Evolutionary conservation across 1,140 invertebrate species (phyloP).

Genomic region (Trachymyrmex cornetzi): DNA sequence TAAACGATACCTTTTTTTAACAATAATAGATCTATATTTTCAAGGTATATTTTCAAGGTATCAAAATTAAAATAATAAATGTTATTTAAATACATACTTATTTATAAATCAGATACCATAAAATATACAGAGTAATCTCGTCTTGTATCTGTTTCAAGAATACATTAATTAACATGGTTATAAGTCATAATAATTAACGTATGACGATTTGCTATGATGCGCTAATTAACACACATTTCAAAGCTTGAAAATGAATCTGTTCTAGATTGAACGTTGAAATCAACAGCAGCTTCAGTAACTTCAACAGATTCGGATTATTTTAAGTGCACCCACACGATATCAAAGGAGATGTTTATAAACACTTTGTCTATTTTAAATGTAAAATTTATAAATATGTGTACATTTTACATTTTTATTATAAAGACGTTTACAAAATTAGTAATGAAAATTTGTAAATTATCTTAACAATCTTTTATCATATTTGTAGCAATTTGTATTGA

Average conservation of each 20-base stretch:
- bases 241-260: constrained; percentile 20
- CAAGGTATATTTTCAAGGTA: background rate
- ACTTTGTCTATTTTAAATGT: background rate
- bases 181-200: constrained; percentile 14
- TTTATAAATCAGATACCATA: background rate
- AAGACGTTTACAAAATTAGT: background rate
- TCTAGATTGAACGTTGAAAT: constrained; percentile 1
- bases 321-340: background rate
- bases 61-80: background rate
- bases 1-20: background rate
- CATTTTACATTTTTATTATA: background rate
- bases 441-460: background rate
- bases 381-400: background rate
- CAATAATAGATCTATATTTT: background rate
- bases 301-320: background rate
- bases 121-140: background rate
- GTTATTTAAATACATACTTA: background rate
- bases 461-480: background rate
- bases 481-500: background rate
- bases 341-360: background rate
- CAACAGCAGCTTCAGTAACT: background rate
- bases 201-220: background rate
- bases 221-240: constrained; percentile 19
- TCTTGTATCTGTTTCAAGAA: background rate
- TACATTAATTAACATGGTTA: constrained; percentile 14